A percentile compares a stretch with the other conserved stretches of the same genome.
phyloP scores from a whole-genome alignment of 2,888 invertebrate genomes.

The Siphonodentalium dalli region DNA sequence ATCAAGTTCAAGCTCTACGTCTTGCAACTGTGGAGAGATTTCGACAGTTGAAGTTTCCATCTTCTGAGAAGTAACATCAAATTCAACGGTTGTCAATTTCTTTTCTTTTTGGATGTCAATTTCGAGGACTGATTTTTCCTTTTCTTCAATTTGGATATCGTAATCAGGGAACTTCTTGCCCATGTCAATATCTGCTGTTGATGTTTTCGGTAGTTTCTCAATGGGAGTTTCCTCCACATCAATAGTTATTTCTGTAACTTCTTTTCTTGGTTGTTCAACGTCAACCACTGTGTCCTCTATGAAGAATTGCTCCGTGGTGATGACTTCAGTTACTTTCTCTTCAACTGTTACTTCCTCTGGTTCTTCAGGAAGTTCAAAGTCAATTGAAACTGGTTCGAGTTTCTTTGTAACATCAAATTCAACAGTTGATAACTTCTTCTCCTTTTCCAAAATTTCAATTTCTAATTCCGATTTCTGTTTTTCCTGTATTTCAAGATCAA shows the following conservation, averaged over 20 bases:
- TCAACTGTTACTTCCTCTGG: conserved; percentile 1
- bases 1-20: too few species aligned
- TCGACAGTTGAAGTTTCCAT: too few species aligned
- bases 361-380: not conserved
- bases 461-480: not conserved
- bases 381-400: not conserved
- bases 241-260: not conserved
- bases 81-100: not conserved
- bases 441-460: conserved; percentile 7
- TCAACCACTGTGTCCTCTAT: conserved; percentile 7
- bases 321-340: not conserved
- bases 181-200: too few species aligned
- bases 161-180: too few species aligned
- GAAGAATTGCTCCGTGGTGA: not conserved
- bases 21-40: too few species aligned
- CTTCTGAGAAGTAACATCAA: conserved; percentile 3
- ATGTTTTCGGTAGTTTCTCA: too few species aligned
- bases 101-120: not conserved
- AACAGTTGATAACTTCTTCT: conserved; percentile 3
- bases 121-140: not conserved
- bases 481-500: not conserved
- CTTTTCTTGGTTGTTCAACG: not conserved
- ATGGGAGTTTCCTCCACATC: conserved; percentile 4
- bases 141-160: not conserved
- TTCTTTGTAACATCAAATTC: conserved; percentile 9